phyloP scores from a whole-genome alignment of 2,797 vertebrate species.

The Thaleichthys pacificus region DNA sequence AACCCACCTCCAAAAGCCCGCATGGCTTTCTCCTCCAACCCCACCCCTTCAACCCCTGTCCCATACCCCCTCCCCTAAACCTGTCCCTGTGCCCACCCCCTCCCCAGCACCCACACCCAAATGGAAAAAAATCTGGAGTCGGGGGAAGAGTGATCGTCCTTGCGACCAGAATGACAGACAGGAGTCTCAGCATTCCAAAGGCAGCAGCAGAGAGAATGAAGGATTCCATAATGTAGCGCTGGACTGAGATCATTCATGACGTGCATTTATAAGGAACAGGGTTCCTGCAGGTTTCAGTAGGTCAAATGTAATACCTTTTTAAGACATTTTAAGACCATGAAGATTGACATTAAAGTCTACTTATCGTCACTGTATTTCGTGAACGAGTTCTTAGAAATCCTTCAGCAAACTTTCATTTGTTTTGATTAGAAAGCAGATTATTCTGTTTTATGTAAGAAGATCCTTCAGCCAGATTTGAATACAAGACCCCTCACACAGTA shows the following conservation, averaged over 20 bases:
- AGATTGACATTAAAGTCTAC: too few relatives aligned
- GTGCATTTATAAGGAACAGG: background rate
- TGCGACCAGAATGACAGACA: constrained; percentile 32
- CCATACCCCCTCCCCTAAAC: background rate
- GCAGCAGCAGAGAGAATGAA: constrained; percentile 7
- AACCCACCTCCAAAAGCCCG: background rate
- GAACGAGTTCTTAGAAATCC: too few relatives aligned
- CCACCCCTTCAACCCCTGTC: background rate
- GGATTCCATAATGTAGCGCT: constrained; percentile 70
- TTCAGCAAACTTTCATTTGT: too few relatives aligned
- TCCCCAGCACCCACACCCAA: constrained; percentile 33
- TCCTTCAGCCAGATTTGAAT: too few relatives aligned
- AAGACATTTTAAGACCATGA: too few relatives aligned
- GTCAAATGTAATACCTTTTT: too few relatives aligned
- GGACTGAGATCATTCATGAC: constrained; percentile 51
- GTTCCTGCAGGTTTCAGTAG: too few relatives aligned
- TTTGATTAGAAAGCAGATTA: too few relatives aligned
- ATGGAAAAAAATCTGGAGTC: constrained; percentile 72
- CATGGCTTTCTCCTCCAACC: constrained; percentile 44
- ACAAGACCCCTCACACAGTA: too few relatives aligned
- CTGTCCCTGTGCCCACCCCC: background rate
- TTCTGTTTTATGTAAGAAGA: too few relatives aligned
- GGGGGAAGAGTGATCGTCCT: constrained; percentile 36
- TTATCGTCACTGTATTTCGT: too few relatives aligned
- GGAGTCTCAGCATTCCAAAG: constrained; percentile 18